Base-by-base conservation (phyloP, 1,140 invertebrate genomes). In the Odontomachus brunneus region DNA sequence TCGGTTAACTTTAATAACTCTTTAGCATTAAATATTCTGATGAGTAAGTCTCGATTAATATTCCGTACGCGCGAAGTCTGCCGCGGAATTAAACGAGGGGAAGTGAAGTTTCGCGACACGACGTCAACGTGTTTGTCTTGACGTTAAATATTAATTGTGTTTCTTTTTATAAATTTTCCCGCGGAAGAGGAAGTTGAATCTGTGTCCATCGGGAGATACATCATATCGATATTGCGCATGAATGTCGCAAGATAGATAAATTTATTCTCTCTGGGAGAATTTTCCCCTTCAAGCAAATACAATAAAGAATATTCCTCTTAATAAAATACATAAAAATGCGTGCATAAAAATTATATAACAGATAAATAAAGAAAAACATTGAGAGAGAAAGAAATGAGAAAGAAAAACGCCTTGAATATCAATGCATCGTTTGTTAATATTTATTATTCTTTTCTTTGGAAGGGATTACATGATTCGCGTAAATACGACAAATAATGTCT, bases 1-100 rank as follows among this genome's bases (percentile, higher is more conserved):
- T 33, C 24, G n/a, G 14, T 7, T 67, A 80, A 69, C 51, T 57
- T 69, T 69, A 59, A 80, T 59, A 80, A 80, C 33, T 69, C 15
- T 55, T 57, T 71, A 69, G 48, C 17, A 80, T 80, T 80, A 80
- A 80, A 71, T 71, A 59, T 80, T 80, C 22, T 7, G 29, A 69
- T 78, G 69, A 29, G 17, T 80, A 48, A 14, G 66, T 1, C 9
- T 26, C 15, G 22, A 69, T 80, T 71, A 80, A 59, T 57, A 71
- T 80, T 69, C 65, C 22, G 33, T 22, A 19, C 24, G 49, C 19
- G 14, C 48, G 5, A 75, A 62, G 4, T 2, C 26, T 1, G 51
- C 14, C 44, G 38, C n/a, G 53, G 9, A 59, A 80, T 80, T 69
- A 80, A 44, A 71, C 22, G 24, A 17, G 11, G 12, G 29, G 29